These are phyloP conservation scores for Gadus macrocephalus DNA, from an alignment of 2,113 vertebrate genomes.

Conservation along the genomic window DNA sequence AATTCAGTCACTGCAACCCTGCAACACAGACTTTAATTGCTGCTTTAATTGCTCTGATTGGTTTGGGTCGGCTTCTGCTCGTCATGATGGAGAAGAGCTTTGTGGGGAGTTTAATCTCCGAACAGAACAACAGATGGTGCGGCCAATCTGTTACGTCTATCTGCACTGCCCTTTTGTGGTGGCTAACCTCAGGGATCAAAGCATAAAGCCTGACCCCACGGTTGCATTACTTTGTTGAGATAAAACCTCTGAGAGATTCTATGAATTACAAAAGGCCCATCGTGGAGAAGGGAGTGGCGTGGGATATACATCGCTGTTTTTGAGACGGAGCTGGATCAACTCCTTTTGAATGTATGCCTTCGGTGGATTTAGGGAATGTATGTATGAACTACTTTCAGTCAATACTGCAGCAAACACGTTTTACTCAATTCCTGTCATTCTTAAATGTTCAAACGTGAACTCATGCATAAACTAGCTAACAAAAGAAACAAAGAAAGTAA, in stretches of 20 bases:
- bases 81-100: constrained; percentile 27
- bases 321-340: too few species aligned
- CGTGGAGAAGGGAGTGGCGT: not conserved
- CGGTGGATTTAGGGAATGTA: too few species aligned
- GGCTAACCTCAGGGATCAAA: constrained; percentile 50
- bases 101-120: constrained; percentile 22
- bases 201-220: constrained; percentile 1
- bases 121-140: constrained; percentile 56
- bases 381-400: too few species aligned
- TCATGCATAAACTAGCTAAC: too few species aligned
- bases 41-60: constrained; percentile 31
- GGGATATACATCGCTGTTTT: too few species aligned
- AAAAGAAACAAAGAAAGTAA: too few species aligned
- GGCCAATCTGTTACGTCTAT: constrained; percentile 18
- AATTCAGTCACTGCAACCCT: too few species aligned
- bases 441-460: too few species aligned
- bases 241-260: constrained; percentile 31
- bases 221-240: constrained; percentile 29
- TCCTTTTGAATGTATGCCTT: too few species aligned
- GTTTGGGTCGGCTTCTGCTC: not conserved
- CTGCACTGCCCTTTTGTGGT: constrained; percentile 28
- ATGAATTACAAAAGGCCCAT: constrained; percentile 5
- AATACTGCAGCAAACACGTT: too few species aligned
- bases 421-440: too few species aligned
- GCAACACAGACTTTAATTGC: constrained; percentile 16